Evolutionary conservation across 1,140 invertebrate genomes (phyloP), one percentile per base, ranked within the genome.

Genomic region (Grapholita molesta): DNA sequence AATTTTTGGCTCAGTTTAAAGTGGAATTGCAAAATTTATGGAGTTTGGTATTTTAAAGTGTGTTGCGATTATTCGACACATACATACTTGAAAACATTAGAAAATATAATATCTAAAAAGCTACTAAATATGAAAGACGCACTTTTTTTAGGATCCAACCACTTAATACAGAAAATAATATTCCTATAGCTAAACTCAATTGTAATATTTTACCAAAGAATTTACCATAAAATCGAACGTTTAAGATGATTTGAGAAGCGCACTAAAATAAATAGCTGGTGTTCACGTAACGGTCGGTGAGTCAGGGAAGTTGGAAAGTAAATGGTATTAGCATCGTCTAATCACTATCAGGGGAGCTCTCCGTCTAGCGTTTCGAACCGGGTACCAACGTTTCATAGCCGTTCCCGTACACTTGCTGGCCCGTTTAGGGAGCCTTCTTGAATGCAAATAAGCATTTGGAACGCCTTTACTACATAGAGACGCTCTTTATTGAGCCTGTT

Each of bases 241-340:
- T 70, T 71, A 82, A 79, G 77, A 84, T 86, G 78, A 84, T 82
- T 85, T 83, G 75, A 23, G 82, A 86, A 84, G 76, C 75, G 75
- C 82, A 79, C 75, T 80, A 77, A 84, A 88, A 88, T 89, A 86
- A 89, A 89, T 83, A 83, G 80, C 70, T 68, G 77, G 82, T 79
- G 80, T 83, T 89, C 82, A 74, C 74, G 84, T 86, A 85, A 87
- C 86, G 85, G 85, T 82, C 78, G 83, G 79, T 84, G 83, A 88
- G 83, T 81, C 86, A 83, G 82, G 84, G 79, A 91, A 88, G 85
- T 88, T 85, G 75, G 83, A 90, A 90, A 89, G 86, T 90, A 90
- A 90, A 90, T 88, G 86, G 83, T 89, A 91, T 91, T 90, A 91
- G 89, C 85, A 86, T 84, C 80, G 84, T 84, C 81, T 89, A 89